phyloP scores from a whole-genome alignment of 2,797 vertebrate genomes.

The Acanthopagrus latus region DNA sequence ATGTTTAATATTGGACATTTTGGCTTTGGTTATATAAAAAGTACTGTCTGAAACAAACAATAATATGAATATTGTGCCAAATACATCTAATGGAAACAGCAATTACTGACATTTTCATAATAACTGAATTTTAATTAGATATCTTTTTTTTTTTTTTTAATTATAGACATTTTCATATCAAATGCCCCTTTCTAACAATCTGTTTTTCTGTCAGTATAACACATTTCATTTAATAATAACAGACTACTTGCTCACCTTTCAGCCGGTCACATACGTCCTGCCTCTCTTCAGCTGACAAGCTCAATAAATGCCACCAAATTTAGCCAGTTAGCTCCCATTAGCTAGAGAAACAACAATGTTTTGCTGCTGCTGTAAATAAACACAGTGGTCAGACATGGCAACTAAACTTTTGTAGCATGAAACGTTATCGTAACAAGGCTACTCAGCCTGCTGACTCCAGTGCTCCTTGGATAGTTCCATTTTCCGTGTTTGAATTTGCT shows the following conservation, averaged over 20 bases:
- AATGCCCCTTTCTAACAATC: neutral
- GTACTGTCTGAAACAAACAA: neutral
- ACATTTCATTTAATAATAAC: neutral
- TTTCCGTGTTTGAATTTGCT: too few relatives aligned
- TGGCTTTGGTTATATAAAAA: neutral
- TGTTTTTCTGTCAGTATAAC: neutral
- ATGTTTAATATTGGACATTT: too few relatives aligned
- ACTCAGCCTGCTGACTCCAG: too few relatives aligned
- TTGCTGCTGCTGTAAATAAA: too few relatives aligned
- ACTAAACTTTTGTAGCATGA: too few relatives aligned
- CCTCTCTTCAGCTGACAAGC: neutral
- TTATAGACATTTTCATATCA: neutral
- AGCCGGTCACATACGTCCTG: neutral
- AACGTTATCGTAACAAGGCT: too few relatives aligned
- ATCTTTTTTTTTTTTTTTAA: too few relatives aligned
- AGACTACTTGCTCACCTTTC: neutral
- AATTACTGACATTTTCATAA: neutral
- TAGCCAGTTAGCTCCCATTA: neutral
- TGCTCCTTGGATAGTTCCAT: too few relatives aligned
- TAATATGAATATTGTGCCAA: neutral
- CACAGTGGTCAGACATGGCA: too few relatives aligned
- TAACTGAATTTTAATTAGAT: neutral
- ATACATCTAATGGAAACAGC: neutral
- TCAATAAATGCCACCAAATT: neutral
- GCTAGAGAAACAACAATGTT: too few relatives aligned